Base-by-base conservation (phyloP, 2,888 invertebrate species). In the Mythimna albipuncta region DNA sequence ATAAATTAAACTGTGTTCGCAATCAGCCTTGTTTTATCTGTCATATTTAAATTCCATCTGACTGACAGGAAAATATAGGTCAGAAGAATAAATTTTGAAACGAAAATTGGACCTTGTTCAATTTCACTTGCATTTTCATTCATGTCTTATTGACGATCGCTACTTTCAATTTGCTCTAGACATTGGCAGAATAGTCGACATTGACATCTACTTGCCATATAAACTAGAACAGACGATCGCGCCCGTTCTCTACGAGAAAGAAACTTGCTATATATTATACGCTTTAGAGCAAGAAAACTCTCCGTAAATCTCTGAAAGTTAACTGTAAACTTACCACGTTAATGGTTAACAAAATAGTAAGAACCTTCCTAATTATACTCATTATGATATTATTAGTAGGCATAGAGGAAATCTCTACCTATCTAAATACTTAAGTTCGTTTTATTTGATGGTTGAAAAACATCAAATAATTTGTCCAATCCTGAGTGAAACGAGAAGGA, bases 1-100 rank as follows among this genome's bases (percentile, higher is more conserved):
- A 87, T 90, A 87, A 87, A 89, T 85, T 85, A 78, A 63, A 73
- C 75, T 73, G 75, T 75, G 87, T 87, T 87, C 86, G 83, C 86
- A 52, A 86, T 47, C 72, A 79, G 77, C 81, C 81, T 81, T 82
- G 71, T 85, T 69, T 64, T 74, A 76, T 80, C 79, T 77, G 63
- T 81, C 73, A 75, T 67, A 61, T 64, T 72, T 77, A 47, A 75
- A 74, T 75, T 68, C 13, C 63, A 64, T 62, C 35, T 66, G 71
- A 79, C 65, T 77, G 84, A 73, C 69, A 64, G 16, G 16, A 44
- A 64, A 50, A 78, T 62, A 9, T 73, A 73, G 79, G 69, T 54
- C 73, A 69, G 0, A 19, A 41, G 52, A 41, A 21, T 63, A 52
- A 55, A n/a, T 61, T 54, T 35, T 19, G 16, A 4, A 35, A 58